These are phyloP conservation scores for Dascyllus trimaculatus DNA, from an alignment of 2,113 vertebrate genomes.

Conservation along the genomic window DNA sequence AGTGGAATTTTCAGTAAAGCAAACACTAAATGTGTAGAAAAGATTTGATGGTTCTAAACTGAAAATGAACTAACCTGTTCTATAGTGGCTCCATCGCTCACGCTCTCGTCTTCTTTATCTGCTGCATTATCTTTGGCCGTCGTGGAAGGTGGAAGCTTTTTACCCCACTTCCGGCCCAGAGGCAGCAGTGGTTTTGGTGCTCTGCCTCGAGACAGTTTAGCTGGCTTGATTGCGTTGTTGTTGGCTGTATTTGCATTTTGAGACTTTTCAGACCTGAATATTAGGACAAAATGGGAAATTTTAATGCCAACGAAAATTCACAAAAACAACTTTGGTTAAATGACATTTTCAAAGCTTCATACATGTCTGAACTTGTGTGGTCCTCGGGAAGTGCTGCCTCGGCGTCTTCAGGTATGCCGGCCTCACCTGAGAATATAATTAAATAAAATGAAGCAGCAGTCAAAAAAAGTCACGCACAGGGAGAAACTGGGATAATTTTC, in stretches of 20 bases:
- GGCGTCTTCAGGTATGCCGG: conserved; percentile 44
- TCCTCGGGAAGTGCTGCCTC: conserved; percentile 60
- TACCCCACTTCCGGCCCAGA: conserved; percentile 55
- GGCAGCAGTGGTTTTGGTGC: conserved; percentile 71
- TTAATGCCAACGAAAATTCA: not conserved
- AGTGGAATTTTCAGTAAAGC: not conserved
- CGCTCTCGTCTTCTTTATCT: conserved; percentile 24
- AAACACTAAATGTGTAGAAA: not conserved
- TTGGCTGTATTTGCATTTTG: conserved; percentile 60
- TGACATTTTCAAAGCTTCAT: not conserved
- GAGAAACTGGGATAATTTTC: not conserved
- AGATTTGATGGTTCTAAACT: not conserved
- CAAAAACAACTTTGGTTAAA: not conserved
- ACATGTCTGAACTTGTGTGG: conserved; percentile 56
- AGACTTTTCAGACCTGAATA: conserved; percentile 57
- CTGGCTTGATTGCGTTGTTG: conserved; percentile 63
- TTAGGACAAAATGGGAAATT: not conserved
- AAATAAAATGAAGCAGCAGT: not conserved
- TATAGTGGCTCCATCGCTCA: conserved; percentile 16
- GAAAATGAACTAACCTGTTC: conserved; percentile 48
- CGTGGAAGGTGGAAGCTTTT: conserved; percentile 58
- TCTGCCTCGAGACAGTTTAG: conserved; percentile 67
- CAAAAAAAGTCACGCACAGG: not conserved
- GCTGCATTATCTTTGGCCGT: conserved; percentile 30
- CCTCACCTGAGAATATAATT: conserved; percentile 56